Conservation (phyloP, 2,888 invertebrate genomes). For the Caenorhabditis plicata region DNA sequence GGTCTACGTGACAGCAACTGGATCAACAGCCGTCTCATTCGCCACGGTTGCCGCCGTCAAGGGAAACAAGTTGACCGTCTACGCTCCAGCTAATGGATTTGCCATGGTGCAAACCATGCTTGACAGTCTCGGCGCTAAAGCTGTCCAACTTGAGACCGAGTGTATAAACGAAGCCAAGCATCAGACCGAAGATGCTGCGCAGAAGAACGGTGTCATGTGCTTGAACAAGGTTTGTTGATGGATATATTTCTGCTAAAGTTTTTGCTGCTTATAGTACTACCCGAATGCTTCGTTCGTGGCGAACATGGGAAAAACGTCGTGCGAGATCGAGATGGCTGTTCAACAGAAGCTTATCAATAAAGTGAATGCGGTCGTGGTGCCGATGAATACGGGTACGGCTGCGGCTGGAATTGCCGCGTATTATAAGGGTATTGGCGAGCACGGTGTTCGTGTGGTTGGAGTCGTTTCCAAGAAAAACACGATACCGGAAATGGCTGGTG, state of each 20-base stretch:
- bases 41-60: constrained; percentile 90
- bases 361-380: constrained; percentile 80
- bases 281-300: constrained; percentile 23
- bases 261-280: too few relatives aligned
- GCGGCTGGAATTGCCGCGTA: constrained; percentile 79
- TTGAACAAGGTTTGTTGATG: constrained; percentile 22
- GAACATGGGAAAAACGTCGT: constrained; percentile 20
- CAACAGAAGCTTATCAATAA: constrained; percentile 37
- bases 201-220: constrained; percentile 7
- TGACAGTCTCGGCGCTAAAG: constrained; percentile 79
- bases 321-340: constrained; percentile 71
- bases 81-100: constrained; percentile 98
- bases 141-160: too few relatives aligned
- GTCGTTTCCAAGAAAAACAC: constrained; percentile 71
- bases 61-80: constrained; percentile 91
- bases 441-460: constrained; percentile 70
- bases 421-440: constrained; percentile 20
- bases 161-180: constrained; percentile 69
- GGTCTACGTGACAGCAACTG: constrained; percentile 93
- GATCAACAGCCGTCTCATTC: constrained; percentile 81
- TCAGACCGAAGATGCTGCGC: constrained; percentile 71
- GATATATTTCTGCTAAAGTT: too few relatives aligned
- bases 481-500: constrained; percentile 28
- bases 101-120: constrained; percentile 74
- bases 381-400: constrained; percentile 89